Evolutionary conservation across 2,888 invertebrate species (phyloP), one percentile per base, ranked within the genome.

Genomic region (Heliconius ethilla): DNA sequence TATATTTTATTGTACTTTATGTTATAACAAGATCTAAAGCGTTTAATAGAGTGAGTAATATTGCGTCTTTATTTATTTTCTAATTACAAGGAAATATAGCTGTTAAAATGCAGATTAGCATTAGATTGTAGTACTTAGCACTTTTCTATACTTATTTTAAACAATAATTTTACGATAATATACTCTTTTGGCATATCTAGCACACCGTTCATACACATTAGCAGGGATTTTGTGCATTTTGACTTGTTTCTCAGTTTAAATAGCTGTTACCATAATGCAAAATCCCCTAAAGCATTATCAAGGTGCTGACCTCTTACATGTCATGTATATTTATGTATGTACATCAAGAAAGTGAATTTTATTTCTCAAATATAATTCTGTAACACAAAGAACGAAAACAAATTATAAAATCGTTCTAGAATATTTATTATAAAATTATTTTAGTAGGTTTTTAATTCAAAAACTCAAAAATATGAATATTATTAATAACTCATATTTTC

Each of bases 151-250:
- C 59, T 45, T 77, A 74, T 63, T 40, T 66, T 78, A 80, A 86
- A 86, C 84, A 86, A 83, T 85, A 83, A 85, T 87, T 85, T 85
- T 72, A 72, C n/a, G 59, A 81, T 83, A 81, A 75, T 83, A 85
- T 85, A 87, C 82, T 86, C 86, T 89, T 91, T 91, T 91, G 91
- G 91, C 90, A 90, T 90, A 88, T 87, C 91, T 91, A 91, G 91
- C 91, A 91, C 90, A 90, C 89, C 87, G 85, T 87, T 87, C 78
- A 77, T 82, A 81, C 82, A 84, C 85, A 82, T 79, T 77, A 70
- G 69, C 69, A 79, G 84, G 84, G 79, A 74, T 79, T 75, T 76
- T 80, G 75, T 76, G 76, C 74, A 76, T 81, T 82, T 69, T 37
- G 40, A 45, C 40, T 69, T 83, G 82, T 82, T 82, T 82, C 75